Conservation (phyloP, 2,797 vertebrate genomes). For the Bradypus variegatus region DNA sequence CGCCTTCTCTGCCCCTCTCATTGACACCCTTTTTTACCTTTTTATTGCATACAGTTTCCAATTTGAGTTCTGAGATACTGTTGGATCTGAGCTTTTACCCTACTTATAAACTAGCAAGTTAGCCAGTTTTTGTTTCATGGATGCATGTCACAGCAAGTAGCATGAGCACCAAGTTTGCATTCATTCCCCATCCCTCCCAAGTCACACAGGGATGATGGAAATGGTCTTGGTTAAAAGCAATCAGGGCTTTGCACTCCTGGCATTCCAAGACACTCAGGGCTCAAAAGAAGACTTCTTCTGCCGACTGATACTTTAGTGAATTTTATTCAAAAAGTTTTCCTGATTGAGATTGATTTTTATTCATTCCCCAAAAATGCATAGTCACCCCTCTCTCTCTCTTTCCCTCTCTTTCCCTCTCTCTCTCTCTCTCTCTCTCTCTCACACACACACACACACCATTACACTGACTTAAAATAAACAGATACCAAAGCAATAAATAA, state of each 20-base stretch:
- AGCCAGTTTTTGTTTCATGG: background rate
- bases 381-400: background rate
- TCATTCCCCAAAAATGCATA: background rate
- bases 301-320: background rate
- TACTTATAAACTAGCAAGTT: background rate
- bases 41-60: background rate
- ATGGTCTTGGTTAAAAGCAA: background rate
- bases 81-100: background rate
- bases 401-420: background rate
- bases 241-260: background rate
- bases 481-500: background rate
- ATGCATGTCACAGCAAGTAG: background rate
- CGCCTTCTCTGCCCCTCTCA: background rate
- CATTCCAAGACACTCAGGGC: rapidly evolving
- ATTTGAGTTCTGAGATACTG: background rate
- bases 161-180: background rate
- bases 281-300: background rate
- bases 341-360: background rate
- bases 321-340: background rate
- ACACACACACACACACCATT: background rate
- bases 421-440: background rate
- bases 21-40: background rate
- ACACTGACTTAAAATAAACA: background rate
- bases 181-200: rapidly evolving
- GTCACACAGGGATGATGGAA: background rate